Evolutionary conservation across 2,888 invertebrate genomes (phyloP), one percentile per base, ranked within the genome.

Genomic region (Caenorhabditis sp.): DNA sequence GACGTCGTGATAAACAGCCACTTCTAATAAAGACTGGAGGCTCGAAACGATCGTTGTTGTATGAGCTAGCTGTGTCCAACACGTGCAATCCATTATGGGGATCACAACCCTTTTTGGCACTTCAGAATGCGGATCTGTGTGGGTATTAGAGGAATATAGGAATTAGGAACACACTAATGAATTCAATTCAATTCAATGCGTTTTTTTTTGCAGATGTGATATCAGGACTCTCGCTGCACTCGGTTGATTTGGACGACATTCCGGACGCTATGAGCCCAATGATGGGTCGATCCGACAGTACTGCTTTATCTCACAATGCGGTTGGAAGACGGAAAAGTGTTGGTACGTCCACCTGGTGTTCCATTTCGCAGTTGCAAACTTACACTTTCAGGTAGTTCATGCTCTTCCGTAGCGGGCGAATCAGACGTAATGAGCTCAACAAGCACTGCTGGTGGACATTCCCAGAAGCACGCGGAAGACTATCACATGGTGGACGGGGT

Each of bases 171-270:
- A 50, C 8, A 50, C n/a, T 7, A n/a, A 24, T 27, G 11, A 26
- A 8, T n/a, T 26, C 20, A 48, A 7, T 27, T 50, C 8, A 32
- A 32, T 32, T 8, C 8, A 15, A 32, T 17, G 4, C n/a, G n/a
- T n/a, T n/a, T n/a, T 20, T 39, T 35, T 41, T 81, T 86, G 56
- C 80, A 86, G 86, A 86, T 87, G 85, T 85, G 62, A 85, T 83
- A 56, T 86, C 83, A 63, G 82, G 83, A 46, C 78, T 83, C 39
- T 86, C 86, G 13, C 59, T 86, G 45, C 83, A 83, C 53, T 83
- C 83, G 20, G 79, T 81, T 24, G 85, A 85, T 41, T 56, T 84
- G 56, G 85, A 85, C 62, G 83, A 83, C 59, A 73, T 78, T 48
- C 83, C 83, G 17, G 83, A 79, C 45, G 79, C 79, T 22, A 75